Base-by-base conservation (phyloP, 2,888 invertebrate genomes). In the Tetrapedia diversipes region DNA sequence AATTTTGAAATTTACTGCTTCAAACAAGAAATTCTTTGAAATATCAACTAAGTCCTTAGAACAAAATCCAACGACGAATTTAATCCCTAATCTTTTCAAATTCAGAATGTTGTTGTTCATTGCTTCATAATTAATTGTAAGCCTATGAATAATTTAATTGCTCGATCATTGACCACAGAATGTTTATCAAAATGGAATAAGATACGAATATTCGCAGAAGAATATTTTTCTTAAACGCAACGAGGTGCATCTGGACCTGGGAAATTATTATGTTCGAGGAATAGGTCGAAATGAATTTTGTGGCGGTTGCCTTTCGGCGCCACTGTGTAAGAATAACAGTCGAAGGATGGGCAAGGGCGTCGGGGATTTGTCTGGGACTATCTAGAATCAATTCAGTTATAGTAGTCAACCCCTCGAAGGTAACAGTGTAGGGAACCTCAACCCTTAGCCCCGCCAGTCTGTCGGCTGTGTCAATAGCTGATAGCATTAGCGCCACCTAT, bases 371-470 rank as follows among this genome's bases (percentile, higher is more conserved):
- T 89, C 82, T 84, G 83, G 79, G 83, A 86, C 89, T 89, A 89
- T 89, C 88, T 85, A 81, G 86, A 87, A 89, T 89, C 89, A 89
- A 89, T 89, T 86, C 85, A 74, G 88, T 89, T 87, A 87, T 87
- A 85, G 85, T 81, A 81, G 79, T 71, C 73, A 74, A 68, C 64
- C 72, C 73, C 70, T 75, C 77, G 72, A 39, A 64, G 63, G 68
- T 82, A 72, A 69, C 59, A 47, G 59, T 41, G 69, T 51, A 69
- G 82, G 76, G 73, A 68, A 61, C 56, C 57, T 72, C 59, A 85
- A 83, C 81, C 81, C 81, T 83, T 77, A 72, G 74, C 37, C 56
- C 72, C 77, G 80, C 72, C 79, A 61, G 81, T 69, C 81, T 80
- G 87, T 86, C 86, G 86, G 76, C 88, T 87, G 88, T 88, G 89